Evolutionary conservation across 2,113 vertebrate species (phyloP).

Genomic region (Centropristis striata): DNA sequence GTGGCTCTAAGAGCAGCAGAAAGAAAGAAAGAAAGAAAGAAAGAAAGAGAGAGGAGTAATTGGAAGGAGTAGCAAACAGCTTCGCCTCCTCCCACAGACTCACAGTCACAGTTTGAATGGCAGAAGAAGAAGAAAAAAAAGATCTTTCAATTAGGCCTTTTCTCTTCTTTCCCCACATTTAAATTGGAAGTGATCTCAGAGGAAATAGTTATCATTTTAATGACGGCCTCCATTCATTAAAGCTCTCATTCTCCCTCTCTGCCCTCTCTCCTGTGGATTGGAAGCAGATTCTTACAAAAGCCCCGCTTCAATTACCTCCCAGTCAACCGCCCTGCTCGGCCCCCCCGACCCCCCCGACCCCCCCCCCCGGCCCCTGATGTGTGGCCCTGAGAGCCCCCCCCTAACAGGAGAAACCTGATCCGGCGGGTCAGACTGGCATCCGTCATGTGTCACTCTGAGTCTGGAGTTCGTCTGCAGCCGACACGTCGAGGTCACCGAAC

Average conservation of each 20-base stretch:
- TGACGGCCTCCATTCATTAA: conserved; percentile 86
- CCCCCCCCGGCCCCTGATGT: conserved; percentile 16
- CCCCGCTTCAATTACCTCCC: conserved; percentile 82
- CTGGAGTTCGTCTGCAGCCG: conserved; percentile 39
- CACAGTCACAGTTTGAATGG: conserved; percentile 82
- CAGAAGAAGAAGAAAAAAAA: conserved; percentile 73
- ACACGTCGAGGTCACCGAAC: background rate
- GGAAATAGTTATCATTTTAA: conserved; percentile 87
- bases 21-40: too few species aligned
- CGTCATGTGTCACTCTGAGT: conserved; percentile 33
- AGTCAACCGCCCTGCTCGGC: conserved; percentile 50
- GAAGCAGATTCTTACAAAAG: conserved; percentile 76
- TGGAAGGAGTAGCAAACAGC: conserved; percentile 71
- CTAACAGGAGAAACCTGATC: conserved; percentile 35
- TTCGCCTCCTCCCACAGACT: conserved; percentile 57
- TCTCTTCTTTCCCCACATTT: conserved; percentile 72
- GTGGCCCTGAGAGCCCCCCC: conserved; percentile 59
- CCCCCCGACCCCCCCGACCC: too few species aligned
- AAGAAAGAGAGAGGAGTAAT: too few species aligned
- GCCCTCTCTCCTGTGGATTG: conserved; percentile 69
- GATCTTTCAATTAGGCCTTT: conserved; percentile 84
- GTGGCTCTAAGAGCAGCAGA: conserved; percentile 63
- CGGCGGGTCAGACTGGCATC: conserved; percentile 34
- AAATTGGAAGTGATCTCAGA: conserved; percentile 86
- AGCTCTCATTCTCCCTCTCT: conserved; percentile 76